A percentile compares a stretch with the other conserved stretches of the same genome.
Evolutionary conservation across 2,113 vertebrate genomes (phyloP).

Genomic region (Chaetops frenatus): DNA sequence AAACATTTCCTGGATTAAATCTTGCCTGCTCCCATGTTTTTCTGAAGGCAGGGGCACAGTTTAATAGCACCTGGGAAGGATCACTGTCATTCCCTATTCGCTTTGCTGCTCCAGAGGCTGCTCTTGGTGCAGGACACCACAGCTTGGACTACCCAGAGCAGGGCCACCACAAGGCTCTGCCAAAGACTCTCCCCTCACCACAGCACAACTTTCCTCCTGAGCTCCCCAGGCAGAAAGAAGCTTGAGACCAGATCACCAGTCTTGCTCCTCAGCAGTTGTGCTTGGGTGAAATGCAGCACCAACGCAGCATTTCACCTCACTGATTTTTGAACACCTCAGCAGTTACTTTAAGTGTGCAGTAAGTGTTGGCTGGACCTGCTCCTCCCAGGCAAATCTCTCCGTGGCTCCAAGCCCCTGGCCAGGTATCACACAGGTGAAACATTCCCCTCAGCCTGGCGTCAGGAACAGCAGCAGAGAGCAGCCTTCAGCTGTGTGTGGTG

Average conservation of each 20-base stretch:
- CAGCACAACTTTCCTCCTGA: neutral
- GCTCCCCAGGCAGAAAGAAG: neutral
- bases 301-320: neutral
- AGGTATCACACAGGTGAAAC: accelerated
- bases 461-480: neutral
- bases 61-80: neutral
- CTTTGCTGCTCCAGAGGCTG: neutral
- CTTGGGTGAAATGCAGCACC: neutral
- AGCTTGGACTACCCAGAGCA: neutral
- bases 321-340: neutral
- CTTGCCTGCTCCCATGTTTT: neutral
- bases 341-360: accelerated
- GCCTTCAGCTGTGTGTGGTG: neutral
- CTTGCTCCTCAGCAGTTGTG: neutral
- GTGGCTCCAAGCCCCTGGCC: accelerated
- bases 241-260: neutral
- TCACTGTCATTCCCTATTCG: neutral
- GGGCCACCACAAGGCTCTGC: neutral
- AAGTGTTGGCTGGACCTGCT: neutral
- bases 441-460: neutral
- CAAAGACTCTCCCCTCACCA: accelerated
- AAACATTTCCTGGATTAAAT: neutral
- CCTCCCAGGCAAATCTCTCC: neutral
- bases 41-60: neutral
- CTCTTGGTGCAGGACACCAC: neutral